Evolutionary conservation across 1,140 invertebrate species (phyloP), one percentile per base, ranked within the genome.

Genomic region (Ips typographus): DNA sequence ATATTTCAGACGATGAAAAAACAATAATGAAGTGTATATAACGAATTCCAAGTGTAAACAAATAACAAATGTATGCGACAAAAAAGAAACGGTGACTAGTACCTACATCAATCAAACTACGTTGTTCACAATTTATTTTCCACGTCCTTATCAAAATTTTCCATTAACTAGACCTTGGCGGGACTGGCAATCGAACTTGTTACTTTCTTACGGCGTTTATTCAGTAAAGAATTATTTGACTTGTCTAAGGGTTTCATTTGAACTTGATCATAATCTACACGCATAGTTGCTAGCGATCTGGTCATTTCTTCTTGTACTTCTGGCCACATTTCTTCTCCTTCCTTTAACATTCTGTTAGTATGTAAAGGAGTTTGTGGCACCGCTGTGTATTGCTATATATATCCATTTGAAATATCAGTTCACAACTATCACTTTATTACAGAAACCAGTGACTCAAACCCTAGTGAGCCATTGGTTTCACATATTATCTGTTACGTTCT

Each of bases 271-370:
- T 95, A 96, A 78, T 97, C 95, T 1, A 98, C 94, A 61, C 97
- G 84, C 96, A 99, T 99, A 60, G 95, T 96, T 43, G 95, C 95
- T 47, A 99, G 82, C 0, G 96, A 98, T 66, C 95, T 89, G 0
- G 93, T 97, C 95, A 99, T 98, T 84, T 99, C 96, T 82, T 99
- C 96, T 85, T 99, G 93, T 8, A 98, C 95, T 79, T 98, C 96
- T 2, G 92, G 90, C 96, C 96, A 98, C 40, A 90, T 87, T 65
- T 96, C 94, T 70, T 92, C 91, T 55, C 94, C 91, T 82, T 98
- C 96, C 66, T 91, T 89, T 36, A 98, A 82, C 73, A 98, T 89
- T 62, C 90, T 85, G 39, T 93, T 88, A 1, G 95, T 97, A 80
- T 94, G 90, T 1, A 99, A 85, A 1, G 96, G 96, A 43, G 96